Percentiles rank a stretch among this genome's conserved stretches.
phyloP scores from a whole-genome alignment of 92 coral and sea anemone genomes.

The Plumapathes pennacea region DNA sequence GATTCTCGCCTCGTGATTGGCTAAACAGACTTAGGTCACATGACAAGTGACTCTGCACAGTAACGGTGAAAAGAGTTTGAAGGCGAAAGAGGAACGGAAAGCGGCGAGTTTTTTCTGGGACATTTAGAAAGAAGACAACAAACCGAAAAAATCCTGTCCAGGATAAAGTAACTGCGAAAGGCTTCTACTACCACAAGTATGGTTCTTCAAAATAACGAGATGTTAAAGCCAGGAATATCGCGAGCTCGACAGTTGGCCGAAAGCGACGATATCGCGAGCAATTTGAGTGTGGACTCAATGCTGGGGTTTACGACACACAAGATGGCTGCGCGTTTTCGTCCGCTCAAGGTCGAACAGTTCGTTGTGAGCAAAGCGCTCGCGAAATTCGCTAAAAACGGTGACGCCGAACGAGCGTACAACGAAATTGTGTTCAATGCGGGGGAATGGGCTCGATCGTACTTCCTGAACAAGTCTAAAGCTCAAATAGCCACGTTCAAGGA shows the following conservation, averaged over 20 bases:
- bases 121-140: not conserved
- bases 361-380: slow-evolving; percentile 64
- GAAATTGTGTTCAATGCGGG: slow-evolving; percentile 79
- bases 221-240: slow-evolving; percentile 18
- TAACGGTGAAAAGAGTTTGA: too few species aligned
- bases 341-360: slow-evolving; percentile 73
- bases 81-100: not conserved
- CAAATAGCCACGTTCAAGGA: slow-evolving; percentile 95
- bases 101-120: not conserved
- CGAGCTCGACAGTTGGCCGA: slow-evolving; percentile 93
- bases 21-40: too few species aligned
- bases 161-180: slow-evolving; percentile 3
- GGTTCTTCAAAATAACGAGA: slow-evolving; percentile 15
- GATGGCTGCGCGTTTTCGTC: slow-evolving; percentile 96
- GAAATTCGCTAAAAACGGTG: slow-evolving; percentile 59
- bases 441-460: slow-evolving; percentile 86
- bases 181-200: not conserved
- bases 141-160: not conserved
- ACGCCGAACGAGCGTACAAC: slow-evolving; percentile 73
- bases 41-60: too few species aligned
- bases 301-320: slow-evolving; percentile 90
- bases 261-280: slow-evolving; percentile 96
- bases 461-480: slow-evolving; percentile 78
- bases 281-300: slow-evolving; percentile 72
- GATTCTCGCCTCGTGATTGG: too few species aligned